These are phyloP conservation scores for Eueides isabella DNA, from an alignment of 1,140 invertebrate species.

Conservation along the genomic window DNA sequence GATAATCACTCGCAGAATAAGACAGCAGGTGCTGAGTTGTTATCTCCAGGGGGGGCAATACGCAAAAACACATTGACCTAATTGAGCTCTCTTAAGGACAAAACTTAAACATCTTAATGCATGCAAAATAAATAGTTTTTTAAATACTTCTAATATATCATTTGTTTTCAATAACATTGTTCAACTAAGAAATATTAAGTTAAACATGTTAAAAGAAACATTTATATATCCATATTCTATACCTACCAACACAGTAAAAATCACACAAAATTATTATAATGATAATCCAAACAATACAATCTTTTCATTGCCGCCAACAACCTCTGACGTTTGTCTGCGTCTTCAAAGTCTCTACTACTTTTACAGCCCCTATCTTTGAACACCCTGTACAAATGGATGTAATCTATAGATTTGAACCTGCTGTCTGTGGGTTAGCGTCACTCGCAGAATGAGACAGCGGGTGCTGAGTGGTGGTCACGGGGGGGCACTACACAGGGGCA, in stretches of 20 bases:
- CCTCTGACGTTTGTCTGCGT: slow-evolving; percentile 45
- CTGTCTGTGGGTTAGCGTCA: slow-evolving; percentile 63
- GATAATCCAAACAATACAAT: slow-evolving; percentile 53
- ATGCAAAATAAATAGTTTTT: too few species aligned
- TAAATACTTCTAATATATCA: too few species aligned
- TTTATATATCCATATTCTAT: too few species aligned
- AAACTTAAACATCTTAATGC: too few species aligned
- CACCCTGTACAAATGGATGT: neutral
- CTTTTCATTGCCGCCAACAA: slow-evolving; percentile 59
- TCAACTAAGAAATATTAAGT: too few species aligned
- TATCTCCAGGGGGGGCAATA: too few species aligned
- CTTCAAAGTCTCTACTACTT: slow-evolving; percentile 32
- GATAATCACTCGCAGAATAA: too few species aligned
- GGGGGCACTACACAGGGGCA: slow-evolving; percentile 71
- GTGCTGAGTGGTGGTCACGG: slow-evolving; percentile 69
- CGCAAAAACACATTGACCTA: too few species aligned
- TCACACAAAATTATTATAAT: slow-evolving; percentile 26
- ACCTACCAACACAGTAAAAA: neutral
- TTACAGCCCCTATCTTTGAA: slow-evolving; percentile 27
- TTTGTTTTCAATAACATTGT: too few species aligned
- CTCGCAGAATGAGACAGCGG: slow-evolving; percentile 72
- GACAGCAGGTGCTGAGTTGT: too few species aligned
- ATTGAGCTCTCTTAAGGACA: too few species aligned
- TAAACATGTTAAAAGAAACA: too few species aligned
- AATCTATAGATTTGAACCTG: neutral